These are phyloP conservation scores for Pinctada fucata DNA, from an alignment of 2,888 invertebrate genomes.

Conservation along the genomic window DNA sequence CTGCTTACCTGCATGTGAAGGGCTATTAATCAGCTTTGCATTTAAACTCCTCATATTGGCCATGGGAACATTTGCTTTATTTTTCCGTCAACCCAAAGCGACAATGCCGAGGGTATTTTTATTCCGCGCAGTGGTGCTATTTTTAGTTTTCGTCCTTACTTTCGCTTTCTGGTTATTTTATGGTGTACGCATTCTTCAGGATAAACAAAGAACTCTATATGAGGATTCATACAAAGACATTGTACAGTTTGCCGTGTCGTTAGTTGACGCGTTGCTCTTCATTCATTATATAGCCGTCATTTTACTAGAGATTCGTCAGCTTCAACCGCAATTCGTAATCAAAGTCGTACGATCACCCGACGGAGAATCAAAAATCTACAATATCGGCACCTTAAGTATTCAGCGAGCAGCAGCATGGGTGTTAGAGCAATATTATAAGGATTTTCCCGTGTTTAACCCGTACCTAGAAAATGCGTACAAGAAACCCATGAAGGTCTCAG, in stretches of 20 bases:
- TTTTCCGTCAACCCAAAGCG: slow-evolving; percentile 89
- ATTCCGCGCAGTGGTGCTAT: slow-evolving; percentile 91
- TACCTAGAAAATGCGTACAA: slow-evolving; percentile 79
- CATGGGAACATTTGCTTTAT: slow-evolving; percentile 94
- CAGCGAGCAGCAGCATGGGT: slow-evolving; percentile 97
- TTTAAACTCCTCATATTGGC: slow-evolving; percentile 93
- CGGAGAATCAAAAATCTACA: slow-evolving; percentile 91
- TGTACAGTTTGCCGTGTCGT: slow-evolving; percentile 93
- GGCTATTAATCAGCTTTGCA: slow-evolving; percentile 91
- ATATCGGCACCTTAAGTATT: slow-evolving; percentile 85
- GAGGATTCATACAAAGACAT: slow-evolving; percentile 84
- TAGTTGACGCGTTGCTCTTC: slow-evolving; percentile 94
- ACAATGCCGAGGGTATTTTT: slow-evolving; percentile 94
- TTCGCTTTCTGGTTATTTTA: slow-evolving; percentile 99
- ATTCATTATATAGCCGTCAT: slow-evolving; percentile 96
- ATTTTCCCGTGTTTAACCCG: slow-evolving; percentile 97
- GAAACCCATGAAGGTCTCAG: slow-evolving; percentile 65
- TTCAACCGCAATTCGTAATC: slow-evolving; percentile 87
- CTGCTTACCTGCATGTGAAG: slow-evolving; percentile 81
- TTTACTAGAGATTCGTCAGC: slow-evolving; percentile 93
- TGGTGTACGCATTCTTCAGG: slow-evolving; percentile 86
- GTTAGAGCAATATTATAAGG: slow-evolving; percentile 94
- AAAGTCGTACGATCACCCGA: slow-evolving; percentile 94
- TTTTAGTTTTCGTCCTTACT: slow-evolving; percentile 92
- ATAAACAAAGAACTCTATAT: slow-evolving; percentile 48